A percentile compares a stretch with the other conserved stretches of the same genome.
Evolutionary conservation across 2,797 vertebrate genomes (phyloP).

Genomic region (Fistularia commersonii): DNA sequence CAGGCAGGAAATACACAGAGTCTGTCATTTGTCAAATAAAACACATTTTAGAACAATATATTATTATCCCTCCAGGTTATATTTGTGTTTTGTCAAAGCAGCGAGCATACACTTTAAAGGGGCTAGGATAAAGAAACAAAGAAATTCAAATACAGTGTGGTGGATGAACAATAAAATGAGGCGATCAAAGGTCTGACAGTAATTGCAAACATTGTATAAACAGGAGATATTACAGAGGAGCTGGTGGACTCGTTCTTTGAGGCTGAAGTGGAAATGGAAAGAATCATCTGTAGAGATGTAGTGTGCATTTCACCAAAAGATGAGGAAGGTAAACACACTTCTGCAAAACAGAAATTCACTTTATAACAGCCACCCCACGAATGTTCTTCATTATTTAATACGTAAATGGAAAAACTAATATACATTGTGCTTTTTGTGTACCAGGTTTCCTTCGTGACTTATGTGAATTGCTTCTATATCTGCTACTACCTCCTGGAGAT

Average conservation of each 20-base stretch:
- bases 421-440: slow-evolving; percentile 16
- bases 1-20: no score
- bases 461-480: slow-evolving; percentile 96
- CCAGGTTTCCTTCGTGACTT: slow-evolving; percentile 96
- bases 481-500: slow-evolving; percentile 99
- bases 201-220: slow-evolving; percentile 6
- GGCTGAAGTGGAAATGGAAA: slow-evolving; percentile 98
- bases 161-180: no score
- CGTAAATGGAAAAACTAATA: neutral
- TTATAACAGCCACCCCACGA: neutral
- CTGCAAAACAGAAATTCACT: no score
- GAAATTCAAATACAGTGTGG: neutral
- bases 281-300: slow-evolving; percentile 92
- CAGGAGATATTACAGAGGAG: slow-evolving; percentile 88
- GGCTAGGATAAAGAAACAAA: neutral
- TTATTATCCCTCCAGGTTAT: no score
- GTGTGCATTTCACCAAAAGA: slow-evolving; percentile 95
- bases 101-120: no score
- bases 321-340: slow-evolving; percentile 86
- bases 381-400: neutral
- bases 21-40: no score
- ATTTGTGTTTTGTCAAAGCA: no score
- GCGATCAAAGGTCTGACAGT: neutral
- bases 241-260: slow-evolving; percentile 96
- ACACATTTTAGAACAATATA: no score